Percentiles rank a stretch among this genome's conserved stretches.
Evolutionary conservation across 2,797 vertebrate species (phyloP).

Genomic region (Threskiornis aethiopicus): DNA sequence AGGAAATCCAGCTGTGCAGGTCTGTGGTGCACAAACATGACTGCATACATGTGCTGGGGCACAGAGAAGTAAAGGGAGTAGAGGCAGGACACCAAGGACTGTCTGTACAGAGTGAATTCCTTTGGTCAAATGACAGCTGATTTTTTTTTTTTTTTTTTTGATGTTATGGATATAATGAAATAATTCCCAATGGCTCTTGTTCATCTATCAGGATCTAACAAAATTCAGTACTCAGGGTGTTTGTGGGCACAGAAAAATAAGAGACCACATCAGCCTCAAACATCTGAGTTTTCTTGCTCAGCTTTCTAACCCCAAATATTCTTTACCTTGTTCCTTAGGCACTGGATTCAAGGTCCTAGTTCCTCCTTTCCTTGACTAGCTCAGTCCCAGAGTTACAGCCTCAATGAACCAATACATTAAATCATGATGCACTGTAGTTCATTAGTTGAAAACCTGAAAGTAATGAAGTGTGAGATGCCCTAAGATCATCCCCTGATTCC

Average conservation of each 20-base stretch:
- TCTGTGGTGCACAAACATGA: not conserved
- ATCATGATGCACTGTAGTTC: not conserved
- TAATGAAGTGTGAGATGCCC: not conserved
- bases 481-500: not conserved
- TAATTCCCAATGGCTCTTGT: not conserved
- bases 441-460: not conserved
- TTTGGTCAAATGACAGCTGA: not conserved
- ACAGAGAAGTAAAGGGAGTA: not conserved
- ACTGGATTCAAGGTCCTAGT: not conserved
- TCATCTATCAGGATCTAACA: not conserved
- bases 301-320: not conserved
- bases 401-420: not conserved
- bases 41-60: not conserved
- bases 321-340: not conserved
- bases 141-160: not conserved
- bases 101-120: not conserved
- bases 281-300: not conserved
- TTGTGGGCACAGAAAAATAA: not conserved
- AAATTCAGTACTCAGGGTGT: not conserved
- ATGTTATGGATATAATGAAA: not conserved
- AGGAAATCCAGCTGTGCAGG: not conserved
- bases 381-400: not conserved
- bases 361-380: not conserved
- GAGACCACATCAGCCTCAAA: not conserved
- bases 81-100: not conserved